Evolutionary conservation across 2,888 invertebrate genomes (phyloP).

Genomic region (Pherbina coryleti): DNA sequence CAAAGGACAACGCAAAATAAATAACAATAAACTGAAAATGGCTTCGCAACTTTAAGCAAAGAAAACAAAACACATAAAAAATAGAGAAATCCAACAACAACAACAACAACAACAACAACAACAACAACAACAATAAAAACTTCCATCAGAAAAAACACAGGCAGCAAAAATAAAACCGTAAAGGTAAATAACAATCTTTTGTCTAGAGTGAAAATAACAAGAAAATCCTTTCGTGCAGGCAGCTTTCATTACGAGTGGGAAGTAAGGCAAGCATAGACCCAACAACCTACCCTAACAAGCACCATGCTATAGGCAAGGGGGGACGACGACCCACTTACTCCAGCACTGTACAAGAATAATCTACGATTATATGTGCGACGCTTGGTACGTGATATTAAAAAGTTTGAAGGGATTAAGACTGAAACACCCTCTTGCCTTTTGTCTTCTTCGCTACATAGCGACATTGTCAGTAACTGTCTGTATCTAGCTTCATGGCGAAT

Average conservation of each 20-base stretch:
- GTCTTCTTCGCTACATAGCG: too few species aligned
- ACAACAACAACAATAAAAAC: too few species aligned
- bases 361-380: too few species aligned
- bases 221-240: neutral
- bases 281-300: too few species aligned
- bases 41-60: conserved; percentile 40
- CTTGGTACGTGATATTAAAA: too few species aligned
- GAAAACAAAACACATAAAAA: conserved; percentile 1
- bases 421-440: too few species aligned
- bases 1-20: conserved; percentile 30
- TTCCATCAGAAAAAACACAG: neutral
- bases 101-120: neutral
- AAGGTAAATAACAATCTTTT: neutral
- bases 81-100: neutral
- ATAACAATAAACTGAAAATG: conserved; percentile 42
- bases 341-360: too few species aligned
- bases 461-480: too few species aligned
- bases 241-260: neutral
- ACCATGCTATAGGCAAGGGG: too few species aligned
- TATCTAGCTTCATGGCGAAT: too few species aligned
- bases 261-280: neutral
- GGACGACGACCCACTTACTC: too few species aligned
- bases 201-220: neutral
- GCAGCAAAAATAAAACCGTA: neutral
- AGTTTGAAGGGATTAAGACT: too few species aligned